phyloP scores from a whole-genome alignment of 30 jellyfish, hydroid and myxozoan genomes.

The Aurelia sp. region DNA sequence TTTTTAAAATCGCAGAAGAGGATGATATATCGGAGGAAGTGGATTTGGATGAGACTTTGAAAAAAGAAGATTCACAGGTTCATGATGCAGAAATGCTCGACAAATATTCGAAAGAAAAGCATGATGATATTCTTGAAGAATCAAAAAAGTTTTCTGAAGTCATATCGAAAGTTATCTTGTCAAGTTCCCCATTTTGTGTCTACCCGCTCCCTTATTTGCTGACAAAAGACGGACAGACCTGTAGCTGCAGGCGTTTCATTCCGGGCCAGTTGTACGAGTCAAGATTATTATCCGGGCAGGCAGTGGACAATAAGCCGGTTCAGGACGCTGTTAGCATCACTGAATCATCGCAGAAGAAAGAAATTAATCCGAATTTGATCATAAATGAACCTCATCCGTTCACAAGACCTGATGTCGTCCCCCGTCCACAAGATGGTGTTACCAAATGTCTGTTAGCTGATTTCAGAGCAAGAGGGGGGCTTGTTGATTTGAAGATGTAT shows the following conservation, averaged over 20 bases:
- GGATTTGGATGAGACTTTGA: background rate
- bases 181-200: conserved; percentile 92
- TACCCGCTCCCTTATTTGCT: conserved; percentile 87
- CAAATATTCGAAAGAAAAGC: conserved; percentile 19
- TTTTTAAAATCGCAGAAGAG: conserved; percentile 64
- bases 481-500: conserved; percentile 79
- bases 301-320: background rate
- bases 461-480: conserved; percentile 97
- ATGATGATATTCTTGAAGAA: conserved; percentile 50
- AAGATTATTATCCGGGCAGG: conserved; percentile 51
- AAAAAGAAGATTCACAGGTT: conserved; percentile 2
- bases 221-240: conserved; percentile 75
- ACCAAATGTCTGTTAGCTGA: conserved; percentile 69
- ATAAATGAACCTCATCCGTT: conserved; percentile 83
- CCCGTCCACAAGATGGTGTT: conserved; percentile 60
- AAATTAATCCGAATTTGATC: conserved; percentile 56
- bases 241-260: conserved; percentile 75
- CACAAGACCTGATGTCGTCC: conserved; percentile 78
- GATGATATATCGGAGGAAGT: background rate
- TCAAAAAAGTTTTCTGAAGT: conserved; percentile 63
- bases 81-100: conserved; percentile 21
- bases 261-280: conserved; percentile 90
- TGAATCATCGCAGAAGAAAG: conserved; percentile 10
- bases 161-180: conserved; percentile 45
- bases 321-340: background rate